These are phyloP conservation scores for Heliconius melpomene DNA, from an alignment of 1,140 invertebrate species.

Conservation along the genomic window DNA sequence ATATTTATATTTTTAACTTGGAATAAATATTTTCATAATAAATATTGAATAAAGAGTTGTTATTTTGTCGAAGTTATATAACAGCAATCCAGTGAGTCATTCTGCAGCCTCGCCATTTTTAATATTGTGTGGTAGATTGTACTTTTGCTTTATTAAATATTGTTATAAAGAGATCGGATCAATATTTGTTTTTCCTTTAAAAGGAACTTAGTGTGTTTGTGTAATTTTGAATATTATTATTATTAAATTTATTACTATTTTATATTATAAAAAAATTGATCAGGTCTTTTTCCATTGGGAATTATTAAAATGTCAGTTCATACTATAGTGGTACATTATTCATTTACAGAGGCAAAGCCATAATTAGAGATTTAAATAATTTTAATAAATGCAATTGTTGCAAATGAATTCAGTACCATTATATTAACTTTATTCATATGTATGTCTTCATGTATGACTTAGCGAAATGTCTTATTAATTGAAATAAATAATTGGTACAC, in stretches of 20 bases:
- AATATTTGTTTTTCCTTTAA: slow-evolving; percentile 54
- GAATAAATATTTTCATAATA: slow-evolving; percentile 6
- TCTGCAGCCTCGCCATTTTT: slow-evolving; percentile 20
- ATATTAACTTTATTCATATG: slow-evolving; percentile 62
- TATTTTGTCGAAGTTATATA: slow-evolving; percentile 21
- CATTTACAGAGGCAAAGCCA: background rate
- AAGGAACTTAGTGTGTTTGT: slow-evolving; percentile 47
- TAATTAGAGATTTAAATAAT: slow-evolving; percentile 14
- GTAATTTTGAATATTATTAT: slow-evolving; percentile 36
- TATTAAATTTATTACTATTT: slow-evolving; percentile 41
- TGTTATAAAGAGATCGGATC: slow-evolving; percentile 53
- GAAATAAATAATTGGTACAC: slow-evolving; percentile 33
- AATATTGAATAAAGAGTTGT: slow-evolving; percentile 1
- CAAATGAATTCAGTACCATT: slow-evolving; percentile 8
- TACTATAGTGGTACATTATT: slow-evolving; percentile 23
- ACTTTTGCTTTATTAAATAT: slow-evolving; percentile 22
- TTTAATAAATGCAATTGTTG: slow-evolving; percentile 2
- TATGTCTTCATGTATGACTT: slow-evolving; percentile 46
- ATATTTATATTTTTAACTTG: background rate
- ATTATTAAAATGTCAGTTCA: slow-evolving; percentile 10
- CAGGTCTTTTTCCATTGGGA: slow-evolving; percentile 50
- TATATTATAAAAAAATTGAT: slow-evolving; percentile 47
- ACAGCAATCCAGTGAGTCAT: background rate
- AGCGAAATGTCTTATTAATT: slow-evolving; percentile 42
- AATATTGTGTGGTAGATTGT: slow-evolving; percentile 21